These are phyloP conservation scores for Scopus umbretta DNA, from an alignment of 2,113 vertebrate species.

Conservation along the genomic window DNA sequence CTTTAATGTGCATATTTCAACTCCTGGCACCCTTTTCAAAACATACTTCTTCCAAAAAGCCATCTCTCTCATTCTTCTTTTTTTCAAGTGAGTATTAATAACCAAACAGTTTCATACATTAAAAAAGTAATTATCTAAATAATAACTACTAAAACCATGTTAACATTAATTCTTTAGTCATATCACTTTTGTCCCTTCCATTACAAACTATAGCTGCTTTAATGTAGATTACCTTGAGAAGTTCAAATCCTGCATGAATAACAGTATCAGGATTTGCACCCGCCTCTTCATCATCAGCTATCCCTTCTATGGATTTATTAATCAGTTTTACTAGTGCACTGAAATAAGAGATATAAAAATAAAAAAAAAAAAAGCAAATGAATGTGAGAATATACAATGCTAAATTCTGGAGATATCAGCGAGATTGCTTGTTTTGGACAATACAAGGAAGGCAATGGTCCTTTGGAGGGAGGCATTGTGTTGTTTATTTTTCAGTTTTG, in stretches of 20 bases:
- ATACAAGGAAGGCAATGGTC: background rate
- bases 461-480: background rate
- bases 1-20: background rate
- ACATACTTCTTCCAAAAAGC: background rate
- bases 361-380: background rate
- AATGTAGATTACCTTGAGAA: slow-evolving; percentile 86
- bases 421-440: background rate
- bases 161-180: background rate
- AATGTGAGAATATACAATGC: background rate
- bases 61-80: background rate
- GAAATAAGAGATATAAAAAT: slow-evolving; percentile 18
- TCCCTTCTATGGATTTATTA: slow-evolving; percentile 98
- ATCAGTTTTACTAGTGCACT: slow-evolving; percentile 97
- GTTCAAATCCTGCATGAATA: slow-evolving; percentile 95
- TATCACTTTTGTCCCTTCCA: background rate
- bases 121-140: background rate
- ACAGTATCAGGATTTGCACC: slow-evolving; percentile 96
- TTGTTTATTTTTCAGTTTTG: background rate
- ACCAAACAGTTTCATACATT: background rate
- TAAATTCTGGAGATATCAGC: background rate
- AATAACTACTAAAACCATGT: background rate
- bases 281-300: slow-evolving; percentile 97
- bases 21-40: background rate
- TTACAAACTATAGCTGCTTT: background rate
- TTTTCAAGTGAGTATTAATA: background rate